Percentiles rank a stretch among this genome's conserved stretches.
Evolutionary conservation across 2,113 vertebrate genomes (phyloP).

Genomic region (Brachirus orientalis): DNA sequence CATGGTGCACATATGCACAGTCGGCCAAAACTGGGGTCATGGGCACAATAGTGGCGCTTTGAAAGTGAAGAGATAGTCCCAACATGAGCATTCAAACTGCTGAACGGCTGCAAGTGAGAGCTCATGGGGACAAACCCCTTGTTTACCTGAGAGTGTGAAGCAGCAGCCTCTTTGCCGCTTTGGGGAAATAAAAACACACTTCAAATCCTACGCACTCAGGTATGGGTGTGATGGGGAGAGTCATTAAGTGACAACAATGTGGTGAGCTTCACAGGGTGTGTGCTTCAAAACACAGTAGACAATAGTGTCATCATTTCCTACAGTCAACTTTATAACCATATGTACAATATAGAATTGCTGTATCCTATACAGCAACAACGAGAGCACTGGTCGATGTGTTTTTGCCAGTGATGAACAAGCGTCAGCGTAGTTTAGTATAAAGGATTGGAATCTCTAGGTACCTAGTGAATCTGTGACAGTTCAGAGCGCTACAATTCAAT

Average conservation of each 20-base stretch:
- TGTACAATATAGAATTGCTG: no score
- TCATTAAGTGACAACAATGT: background rate
- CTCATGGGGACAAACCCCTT: slow-evolving; percentile 16
- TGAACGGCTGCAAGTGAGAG: slow-evolving; percentile 10
- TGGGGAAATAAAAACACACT: slow-evolving; percentile 24
- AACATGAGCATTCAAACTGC: slow-evolving; percentile 26
- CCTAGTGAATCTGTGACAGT: no score
- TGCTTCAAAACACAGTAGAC: background rate
- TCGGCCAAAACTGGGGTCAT: slow-evolving; percentile 51
- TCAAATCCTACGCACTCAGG: slow-evolving; percentile 41
- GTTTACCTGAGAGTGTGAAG: slow-evolving; percentile 27
- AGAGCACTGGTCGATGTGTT: no score
- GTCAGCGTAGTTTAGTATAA: no score
- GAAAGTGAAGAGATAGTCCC: slow-evolving; percentile 42
- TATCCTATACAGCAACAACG: no score
- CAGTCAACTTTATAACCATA: no score
- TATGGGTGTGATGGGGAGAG: slow-evolving; percentile 11
- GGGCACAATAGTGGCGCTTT: slow-evolving; percentile 47
- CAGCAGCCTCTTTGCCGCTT: slow-evolving; percentile 23
- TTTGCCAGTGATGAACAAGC: no score
- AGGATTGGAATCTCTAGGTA: no score
- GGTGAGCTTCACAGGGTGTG: background rate
- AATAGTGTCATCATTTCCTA: no score
- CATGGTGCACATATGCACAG: slow-evolving; percentile 25
- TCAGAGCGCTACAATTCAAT: no score